Conservation (phyloP, 2,888 invertebrate species). For the Perdita meconis region DNA sequence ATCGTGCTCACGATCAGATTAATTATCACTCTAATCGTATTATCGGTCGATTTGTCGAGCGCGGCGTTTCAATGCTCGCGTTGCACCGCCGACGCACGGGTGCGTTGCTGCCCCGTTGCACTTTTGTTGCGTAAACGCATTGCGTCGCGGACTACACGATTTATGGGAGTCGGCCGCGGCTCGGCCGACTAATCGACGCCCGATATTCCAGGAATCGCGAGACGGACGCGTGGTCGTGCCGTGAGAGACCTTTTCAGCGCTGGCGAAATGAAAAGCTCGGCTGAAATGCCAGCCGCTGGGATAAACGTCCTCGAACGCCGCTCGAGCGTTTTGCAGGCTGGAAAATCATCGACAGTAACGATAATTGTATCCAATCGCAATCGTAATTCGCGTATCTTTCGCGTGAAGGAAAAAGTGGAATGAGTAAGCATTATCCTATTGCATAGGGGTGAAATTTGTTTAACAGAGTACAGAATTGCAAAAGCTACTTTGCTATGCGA, state of each 20-base stretch:
- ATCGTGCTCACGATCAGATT: conserved; percentile 69
- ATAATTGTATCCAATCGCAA: neutral
- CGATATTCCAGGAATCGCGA: conserved; percentile 73
- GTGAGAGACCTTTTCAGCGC: conserved; percentile 52
- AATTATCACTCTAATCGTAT: conserved; percentile 81
- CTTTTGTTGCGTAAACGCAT: conserved; percentile 70
- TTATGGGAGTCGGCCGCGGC: conserved; percentile 51
- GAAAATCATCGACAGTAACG: conserved; percentile 2
- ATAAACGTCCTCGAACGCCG: conserved; percentile 32
- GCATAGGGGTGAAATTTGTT: neutral
- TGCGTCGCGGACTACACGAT: conserved; percentile 62
- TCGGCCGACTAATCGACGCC: conserved; percentile 59
- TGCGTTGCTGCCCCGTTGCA: conserved; percentile 51
- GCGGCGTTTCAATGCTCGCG: conserved; percentile 63
- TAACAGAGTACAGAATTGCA: no score
- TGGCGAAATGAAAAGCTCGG: conserved; percentile 25
- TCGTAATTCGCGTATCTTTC: neutral
- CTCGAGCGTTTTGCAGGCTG: conserved; percentile 1
- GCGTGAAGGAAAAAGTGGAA: neutral
- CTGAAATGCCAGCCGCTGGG: conserved; percentile 49
- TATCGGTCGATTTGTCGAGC: conserved; percentile 77
- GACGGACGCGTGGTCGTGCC: conserved; percentile 60
- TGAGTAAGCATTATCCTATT: no score
- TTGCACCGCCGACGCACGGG: conserved; percentile 51
- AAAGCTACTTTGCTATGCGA: no score